Percentiles rank a stretch among this genome's conserved stretches.
These are phyloP conservation scores for Leptinotarsa tumamoca DNA, from an alignment of 2,888 invertebrate species.

Conservation along the genomic window DNA sequence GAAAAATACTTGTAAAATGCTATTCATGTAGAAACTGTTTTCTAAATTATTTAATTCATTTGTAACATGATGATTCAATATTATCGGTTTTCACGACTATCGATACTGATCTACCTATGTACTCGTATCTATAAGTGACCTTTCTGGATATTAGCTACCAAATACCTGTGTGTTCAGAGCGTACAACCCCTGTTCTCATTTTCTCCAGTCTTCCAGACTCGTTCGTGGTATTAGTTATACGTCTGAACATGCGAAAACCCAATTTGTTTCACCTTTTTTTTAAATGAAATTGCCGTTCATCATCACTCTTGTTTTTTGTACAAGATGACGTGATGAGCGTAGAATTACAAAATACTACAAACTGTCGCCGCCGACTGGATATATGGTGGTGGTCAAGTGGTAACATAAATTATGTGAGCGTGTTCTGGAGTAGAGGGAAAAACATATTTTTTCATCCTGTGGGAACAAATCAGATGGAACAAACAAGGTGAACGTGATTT, in stretches of 20 bases:
- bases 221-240: not conserved
- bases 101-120: too few species aligned
- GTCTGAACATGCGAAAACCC: constrained; percentile 6
- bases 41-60: too few species aligned
- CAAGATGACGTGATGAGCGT: constrained; percentile 5
- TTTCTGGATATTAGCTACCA: too few species aligned
- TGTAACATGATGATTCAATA: too few species aligned
- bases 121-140: too few species aligned
- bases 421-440: not conserved
- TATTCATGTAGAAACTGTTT: too few species aligned
- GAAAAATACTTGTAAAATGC: too few species aligned
- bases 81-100: too few species aligned
- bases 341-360: constrained; percentile 19
- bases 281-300: not conserved
- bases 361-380: constrained; percentile 16
- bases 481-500: too few species aligned
- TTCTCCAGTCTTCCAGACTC: not conserved
- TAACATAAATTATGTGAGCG: constrained; percentile 23
- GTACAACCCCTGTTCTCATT: not conserved
- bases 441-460: not conserved
- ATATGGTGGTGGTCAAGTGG: constrained; percentile 22
- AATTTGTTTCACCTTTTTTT: not conserved
- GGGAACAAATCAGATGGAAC: constrained; percentile 13
- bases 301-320: constrained; percentile 16
- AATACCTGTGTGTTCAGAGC: too few species aligned